phyloP scores from a whole-genome alignment of 2,888 invertebrate genomes.

The Drosophila fungiperda region DNA sequence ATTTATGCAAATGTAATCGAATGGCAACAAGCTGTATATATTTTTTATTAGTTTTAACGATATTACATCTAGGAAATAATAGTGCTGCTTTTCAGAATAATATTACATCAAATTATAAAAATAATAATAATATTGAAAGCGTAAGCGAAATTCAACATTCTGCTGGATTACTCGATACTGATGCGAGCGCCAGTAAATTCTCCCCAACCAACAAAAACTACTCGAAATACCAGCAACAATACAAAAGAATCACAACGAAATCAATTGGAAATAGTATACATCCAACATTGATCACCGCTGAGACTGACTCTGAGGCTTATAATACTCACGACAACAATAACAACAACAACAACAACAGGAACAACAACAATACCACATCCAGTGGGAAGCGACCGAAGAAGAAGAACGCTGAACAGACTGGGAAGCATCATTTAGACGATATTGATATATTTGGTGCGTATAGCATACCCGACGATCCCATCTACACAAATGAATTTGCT shows the following conservation, averaged over 20 bases:
- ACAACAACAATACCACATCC: conserved; percentile 25
- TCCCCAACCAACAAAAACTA: conserved; percentile 36
- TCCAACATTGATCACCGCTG: conserved; percentile 34
- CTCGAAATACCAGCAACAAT: conserved; percentile 40
- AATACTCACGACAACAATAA: conserved; percentile 45
- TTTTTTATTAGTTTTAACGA: conserved; percentile 78
- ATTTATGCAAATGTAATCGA: conserved; percentile 73
- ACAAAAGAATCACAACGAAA: conserved; percentile 17
- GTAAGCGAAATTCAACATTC: conserved; percentile 46
- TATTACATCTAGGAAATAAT: conserved; percentile 62
- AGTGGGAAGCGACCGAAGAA: conserved; percentile 42
- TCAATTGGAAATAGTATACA: conserved; percentile 12
- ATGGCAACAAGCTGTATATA: conserved; percentile 77
- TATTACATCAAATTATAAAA: conserved; percentile 23
- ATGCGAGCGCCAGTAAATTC: conserved; percentile 36
- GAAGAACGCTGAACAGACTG: conserved; percentile 37
- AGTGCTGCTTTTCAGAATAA: conserved; percentile 56
- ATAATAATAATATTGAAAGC: conserved; percentile 24
- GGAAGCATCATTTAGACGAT: conserved; percentile 54
- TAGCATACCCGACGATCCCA: conserved; percentile 81
- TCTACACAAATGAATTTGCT: conserved; percentile 94
- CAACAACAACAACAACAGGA: conserved; percentile 25
- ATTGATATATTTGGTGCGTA: conserved; percentile 73
- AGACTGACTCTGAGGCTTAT: conserved; percentile 53
- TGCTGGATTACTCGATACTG: conserved; percentile 46